Conservation (phyloP, 2,113 vertebrate genomes). For the Phrynosoma platyrhinos region DNA sequence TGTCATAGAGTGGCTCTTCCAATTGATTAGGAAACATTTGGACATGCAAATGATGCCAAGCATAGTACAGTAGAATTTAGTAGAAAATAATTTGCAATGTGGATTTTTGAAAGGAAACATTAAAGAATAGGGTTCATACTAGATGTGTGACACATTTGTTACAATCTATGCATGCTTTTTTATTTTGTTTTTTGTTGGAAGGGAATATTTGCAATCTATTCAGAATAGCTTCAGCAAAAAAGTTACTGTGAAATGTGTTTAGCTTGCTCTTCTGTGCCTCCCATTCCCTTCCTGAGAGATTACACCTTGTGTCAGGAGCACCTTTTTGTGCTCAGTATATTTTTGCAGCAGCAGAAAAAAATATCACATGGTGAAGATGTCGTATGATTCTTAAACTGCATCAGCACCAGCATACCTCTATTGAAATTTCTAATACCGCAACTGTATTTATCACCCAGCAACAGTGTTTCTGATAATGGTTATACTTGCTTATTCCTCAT, state of each 20-base stretch:
- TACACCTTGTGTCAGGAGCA: background rate
- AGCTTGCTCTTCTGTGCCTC: background rate
- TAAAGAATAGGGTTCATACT: background rate
- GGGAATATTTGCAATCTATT: too few relatives aligned
- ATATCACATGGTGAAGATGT: too few relatives aligned
- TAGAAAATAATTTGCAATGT: background rate
- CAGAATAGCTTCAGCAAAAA: background rate
- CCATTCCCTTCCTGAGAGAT: background rate
- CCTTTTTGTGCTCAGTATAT: background rate
- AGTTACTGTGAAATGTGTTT: background rate
- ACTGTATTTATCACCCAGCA: background rate
- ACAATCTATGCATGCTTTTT: constrained; percentile 41
- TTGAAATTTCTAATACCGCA: background rate
- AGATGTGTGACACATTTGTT: background rate
- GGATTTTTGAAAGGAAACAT: constrained; percentile 41
- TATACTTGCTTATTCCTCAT: background rate
- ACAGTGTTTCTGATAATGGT: background rate
- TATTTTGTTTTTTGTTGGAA: constrained; percentile 15
- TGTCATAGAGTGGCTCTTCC: constrained; percentile 26
- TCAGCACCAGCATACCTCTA: background rate
- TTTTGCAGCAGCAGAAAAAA: too few relatives aligned
- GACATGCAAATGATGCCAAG: constrained; percentile 3
- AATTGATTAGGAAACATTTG: constrained; percentile 24
- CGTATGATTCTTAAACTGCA: background rate
- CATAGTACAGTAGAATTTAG: background rate